These are phyloP conservation scores for Lissocephala sabroskyi DNA, from an alignment of 2,888 invertebrate genomes.

Conservation along the genomic window DNA sequence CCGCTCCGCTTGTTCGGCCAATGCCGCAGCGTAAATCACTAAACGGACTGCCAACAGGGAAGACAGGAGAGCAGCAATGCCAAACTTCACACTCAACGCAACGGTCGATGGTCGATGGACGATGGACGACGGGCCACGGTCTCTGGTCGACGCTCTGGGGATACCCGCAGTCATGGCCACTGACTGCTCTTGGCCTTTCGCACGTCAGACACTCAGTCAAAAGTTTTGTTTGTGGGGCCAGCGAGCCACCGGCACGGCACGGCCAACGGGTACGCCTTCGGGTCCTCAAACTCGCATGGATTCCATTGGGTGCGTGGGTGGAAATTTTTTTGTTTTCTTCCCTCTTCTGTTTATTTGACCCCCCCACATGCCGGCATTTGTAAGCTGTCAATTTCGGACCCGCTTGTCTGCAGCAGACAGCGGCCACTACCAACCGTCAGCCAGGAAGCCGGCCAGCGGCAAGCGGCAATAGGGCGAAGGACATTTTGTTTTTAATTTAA, in stretches of 20 bases:
- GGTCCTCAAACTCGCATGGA: not conserved
- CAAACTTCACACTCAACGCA: not conserved
- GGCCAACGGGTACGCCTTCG: not conserved
- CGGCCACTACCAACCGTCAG: constrained; percentile 9
- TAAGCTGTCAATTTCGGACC: constrained; percentile 20
- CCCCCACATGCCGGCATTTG: not conserved
- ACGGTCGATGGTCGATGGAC: no score
- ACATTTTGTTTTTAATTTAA: constrained; percentile 11
- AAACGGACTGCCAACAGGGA: constrained; percentile 17
- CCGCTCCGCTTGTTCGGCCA: not conserved
- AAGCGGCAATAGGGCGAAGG: no score
- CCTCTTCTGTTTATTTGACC: no score
- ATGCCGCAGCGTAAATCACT: constrained; percentile 43
- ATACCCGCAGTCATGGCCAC: constrained; percentile 1
- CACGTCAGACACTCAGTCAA: constrained; percentile 60
- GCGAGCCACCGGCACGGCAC: constrained; percentile 6
- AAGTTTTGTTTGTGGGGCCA: constrained; percentile 46
- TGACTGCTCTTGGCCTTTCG: constrained; percentile 59
- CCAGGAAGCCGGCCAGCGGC: no score
- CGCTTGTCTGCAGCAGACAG: constrained; percentile 25
- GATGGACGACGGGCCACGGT: not conserved
- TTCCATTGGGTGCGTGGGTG: not conserved
- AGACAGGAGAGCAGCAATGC: constrained; percentile 7
- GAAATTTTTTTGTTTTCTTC: no score
- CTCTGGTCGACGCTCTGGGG: constrained; percentile 9